phyloP scores from a whole-genome alignment of 2,888 invertebrate species.

The Agrotis puta region DNA sequence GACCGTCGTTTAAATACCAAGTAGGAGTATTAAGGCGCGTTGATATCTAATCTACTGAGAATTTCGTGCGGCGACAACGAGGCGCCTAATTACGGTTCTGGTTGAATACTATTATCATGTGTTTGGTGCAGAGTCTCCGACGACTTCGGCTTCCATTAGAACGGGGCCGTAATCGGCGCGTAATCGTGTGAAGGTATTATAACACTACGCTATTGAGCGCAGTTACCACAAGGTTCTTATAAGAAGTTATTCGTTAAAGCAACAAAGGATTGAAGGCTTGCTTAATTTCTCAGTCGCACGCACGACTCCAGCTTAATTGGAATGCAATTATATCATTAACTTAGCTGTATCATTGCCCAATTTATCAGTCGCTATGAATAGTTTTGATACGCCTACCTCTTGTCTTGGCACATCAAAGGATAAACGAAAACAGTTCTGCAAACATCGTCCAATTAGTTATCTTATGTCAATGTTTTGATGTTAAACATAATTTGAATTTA shows the following conservation, averaged over 20 bases:
- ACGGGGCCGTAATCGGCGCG: constrained; percentile 77
- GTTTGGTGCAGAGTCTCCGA: constrained; percentile 56
- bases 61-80: constrained; percentile 58
- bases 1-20: constrained; percentile 44
- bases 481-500: constrained; percentile 25
- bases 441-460: constrained; percentile 34
- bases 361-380: constrained; percentile 63
- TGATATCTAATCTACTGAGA: constrained; percentile 54
- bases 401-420: constrained; percentile 54
- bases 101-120: constrained; percentile 57
- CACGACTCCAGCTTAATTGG: constrained; percentile 81
- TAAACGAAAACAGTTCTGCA: constrained; percentile 27
- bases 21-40: constrained; percentile 36
- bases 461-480: constrained; percentile 31
- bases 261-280: constrained; percentile 88
- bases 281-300: constrained; percentile 89
- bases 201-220: constrained; percentile 81
- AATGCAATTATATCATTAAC: constrained; percentile 81
- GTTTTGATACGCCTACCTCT: constrained; percentile 56
- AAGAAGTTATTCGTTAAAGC: constrained; percentile 83
- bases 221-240: constrained; percentile 85
- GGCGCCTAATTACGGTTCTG: constrained; percentile 57
- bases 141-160: constrained; percentile 77
- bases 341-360: constrained; percentile 75
- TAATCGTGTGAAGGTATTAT: constrained; percentile 87